Base-by-base conservation (phyloP, 2,797 vertebrate genomes). In the Melanotaenia nigrans region DNA sequence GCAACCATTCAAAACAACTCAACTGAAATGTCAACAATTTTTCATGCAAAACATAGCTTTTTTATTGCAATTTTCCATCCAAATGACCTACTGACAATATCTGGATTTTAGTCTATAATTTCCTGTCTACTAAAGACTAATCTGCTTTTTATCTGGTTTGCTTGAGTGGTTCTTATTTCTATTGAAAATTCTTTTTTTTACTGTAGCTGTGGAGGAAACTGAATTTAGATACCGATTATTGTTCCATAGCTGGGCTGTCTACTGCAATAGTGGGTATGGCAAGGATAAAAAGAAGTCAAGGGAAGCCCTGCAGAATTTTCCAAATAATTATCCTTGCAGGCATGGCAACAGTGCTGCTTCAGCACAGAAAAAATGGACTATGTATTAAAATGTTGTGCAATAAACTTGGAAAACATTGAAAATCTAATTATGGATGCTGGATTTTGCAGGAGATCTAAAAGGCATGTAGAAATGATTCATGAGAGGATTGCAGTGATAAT, bases 261-360 rank as follows among this genome's bases (percentile, higher is more conserved):
- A 36, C 61, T 83, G 73, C 71, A 66, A 33, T 62, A 75, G 11
- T 1, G 53, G 54, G 36, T 24, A 51, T 69, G 49, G 32, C 53
- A 68, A 71, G 78, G 66, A 86, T 83, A 64, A 87, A 79, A 86
- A 80, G 59, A 32, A 77, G 69, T 32, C 54, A 61, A 72, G 65
- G 78, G 73, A 83, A 85, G 84, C 72, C 77, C 83, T 85, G 69
- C 51, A 73, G 51, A 75, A 80, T 67, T 77, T 76, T 68, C 51
- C 40, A 65, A 75, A 61, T 45, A 68, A 58, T 65, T 66, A 3
- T 56, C 68, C 77, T 75, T 2, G 12, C 49, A 40, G 70, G 68
- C 53, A 61, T 25, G 75, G 71, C 35, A 71, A 65, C 45, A 71
- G 22, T 30, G 63, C 63, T 73, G 25, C 67, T 64, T 68, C 68